Percentiles rank a stretch among this genome's conserved stretches.
These are phyloP conservation scores for Leguminivora glycinivorella DNA, from an alignment of 1,140 invertebrate species.

Conservation along the genomic window DNA sequence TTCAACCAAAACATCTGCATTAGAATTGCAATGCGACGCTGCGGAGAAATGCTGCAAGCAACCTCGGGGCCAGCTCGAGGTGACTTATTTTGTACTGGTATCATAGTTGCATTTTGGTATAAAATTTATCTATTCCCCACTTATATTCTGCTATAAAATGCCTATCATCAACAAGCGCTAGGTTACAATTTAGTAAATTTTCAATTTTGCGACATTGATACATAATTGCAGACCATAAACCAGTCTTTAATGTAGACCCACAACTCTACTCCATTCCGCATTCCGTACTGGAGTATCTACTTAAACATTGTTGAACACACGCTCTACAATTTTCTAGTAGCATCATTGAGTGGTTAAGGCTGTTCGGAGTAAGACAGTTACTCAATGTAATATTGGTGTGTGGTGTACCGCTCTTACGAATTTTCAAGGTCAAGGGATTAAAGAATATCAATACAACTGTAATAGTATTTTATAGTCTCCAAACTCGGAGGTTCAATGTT, in stretches of 20 bases:
- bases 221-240: conserved; percentile 4
- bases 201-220: background rate
- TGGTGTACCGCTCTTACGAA: background rate
- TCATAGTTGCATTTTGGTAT: too few relatives aligned
- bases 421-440: background rate
- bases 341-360: conserved; percentile 21
- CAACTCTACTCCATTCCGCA: background rate
- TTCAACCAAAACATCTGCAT: background rate
- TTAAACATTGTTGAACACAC: conserved; percentile 9
- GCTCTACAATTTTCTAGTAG: conserved; percentile 28
- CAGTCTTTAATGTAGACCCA: background rate
- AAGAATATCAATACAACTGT: too few relatives aligned
- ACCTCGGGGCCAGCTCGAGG: background rate
- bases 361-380: conserved; percentile 19
- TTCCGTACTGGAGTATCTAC: background rate
- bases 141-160: too few relatives aligned
- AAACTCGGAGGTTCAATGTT: too few relatives aligned
- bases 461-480: too few relatives aligned
- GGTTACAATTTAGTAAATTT: background rate
- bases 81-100: too few relatives aligned
- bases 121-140: too few relatives aligned
- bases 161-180: too few relatives aligned
- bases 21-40: too few relatives aligned
- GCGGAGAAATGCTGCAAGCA: background rate
- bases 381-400: conserved; percentile 23